Conservation (phyloP, 2,113 vertebrate genomes). For the Puffinus mauretanicus region DNA sequence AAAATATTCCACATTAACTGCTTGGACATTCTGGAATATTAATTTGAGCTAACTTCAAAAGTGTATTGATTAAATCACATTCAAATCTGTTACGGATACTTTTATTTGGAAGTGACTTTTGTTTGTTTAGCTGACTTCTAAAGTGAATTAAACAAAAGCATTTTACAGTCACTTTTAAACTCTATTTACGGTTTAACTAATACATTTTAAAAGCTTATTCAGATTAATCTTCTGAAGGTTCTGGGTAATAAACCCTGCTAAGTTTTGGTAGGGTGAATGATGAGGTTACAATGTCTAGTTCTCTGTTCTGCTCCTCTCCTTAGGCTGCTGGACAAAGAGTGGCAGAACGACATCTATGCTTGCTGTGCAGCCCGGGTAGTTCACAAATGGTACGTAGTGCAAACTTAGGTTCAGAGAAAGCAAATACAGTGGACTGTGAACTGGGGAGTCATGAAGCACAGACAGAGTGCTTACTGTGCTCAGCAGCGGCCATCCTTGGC, state of each 20-base stretch:
- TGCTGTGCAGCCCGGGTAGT: background rate
- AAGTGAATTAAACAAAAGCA: background rate
- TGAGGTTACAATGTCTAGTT: background rate
- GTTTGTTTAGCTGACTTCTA: background rate
- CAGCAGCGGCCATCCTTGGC: background rate
- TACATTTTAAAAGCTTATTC: background rate
- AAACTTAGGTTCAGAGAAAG: background rate
- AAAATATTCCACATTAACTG: background rate
- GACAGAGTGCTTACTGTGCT: background rate
- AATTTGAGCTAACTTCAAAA: background rate
- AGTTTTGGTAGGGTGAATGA: background rate
- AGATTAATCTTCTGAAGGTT: background rate
- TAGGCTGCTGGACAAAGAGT: background rate
- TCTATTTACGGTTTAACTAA: background rate
- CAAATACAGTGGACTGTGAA: background rate
- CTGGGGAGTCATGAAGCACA: accelerated
- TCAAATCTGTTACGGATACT: background rate
- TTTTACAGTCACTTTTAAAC: background rate
- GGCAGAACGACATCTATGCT: background rate
- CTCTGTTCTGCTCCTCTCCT: background rate
- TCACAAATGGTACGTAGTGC: background rate
- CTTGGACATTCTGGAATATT: background rate
- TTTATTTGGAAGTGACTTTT: background rate
- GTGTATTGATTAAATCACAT: background rate
- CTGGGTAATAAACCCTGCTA: background rate